Evolutionary conservation across 2,113 vertebrate species (phyloP).

Genomic region (Ageneiosus marmoratus): DNA sequence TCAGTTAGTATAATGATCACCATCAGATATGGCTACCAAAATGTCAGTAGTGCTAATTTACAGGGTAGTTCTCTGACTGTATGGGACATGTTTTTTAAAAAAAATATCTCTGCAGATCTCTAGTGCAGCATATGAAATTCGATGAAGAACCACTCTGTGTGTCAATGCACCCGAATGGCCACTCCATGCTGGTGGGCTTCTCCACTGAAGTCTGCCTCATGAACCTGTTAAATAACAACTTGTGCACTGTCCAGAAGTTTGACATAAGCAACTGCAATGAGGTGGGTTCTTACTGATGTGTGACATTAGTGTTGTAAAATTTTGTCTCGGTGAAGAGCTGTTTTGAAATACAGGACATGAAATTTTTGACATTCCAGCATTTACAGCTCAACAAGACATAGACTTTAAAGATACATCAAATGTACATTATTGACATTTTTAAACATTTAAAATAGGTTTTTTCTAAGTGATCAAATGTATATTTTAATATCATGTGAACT

Average conservation of each 20-base stretch:
- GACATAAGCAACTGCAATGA: constrained; percentile 81
- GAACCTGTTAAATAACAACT: constrained; percentile 86
- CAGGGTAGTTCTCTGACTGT: neutral
- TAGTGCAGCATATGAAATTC: constrained; percentile 87
- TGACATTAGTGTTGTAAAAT: neutral
- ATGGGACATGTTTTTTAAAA: neutral
- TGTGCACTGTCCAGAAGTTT: constrained; percentile 83
- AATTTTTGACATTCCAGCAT: neutral
- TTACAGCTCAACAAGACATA: neutral
- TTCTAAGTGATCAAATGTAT: neutral
- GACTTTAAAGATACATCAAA: neutral
- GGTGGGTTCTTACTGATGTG: constrained; percentile 67
- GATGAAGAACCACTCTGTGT: constrained; percentile 83
- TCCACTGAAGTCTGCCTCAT: constrained; percentile 86
- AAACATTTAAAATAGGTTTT: neutral
- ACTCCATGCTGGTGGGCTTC: constrained; percentile 88
- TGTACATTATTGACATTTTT: neutral
- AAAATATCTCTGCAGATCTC: constrained; percentile 69
- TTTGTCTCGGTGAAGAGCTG: neutral
- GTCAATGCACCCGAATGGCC: constrained; percentile 86
- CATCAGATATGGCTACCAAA: neutral
- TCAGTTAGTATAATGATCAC: neutral
- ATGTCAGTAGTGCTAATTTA: neutral
- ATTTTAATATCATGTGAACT: too few species aligned
- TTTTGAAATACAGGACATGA: neutral